Conservation (phyloP, 2,797 vertebrate species). For the Tokudaia muenninki region DNA sequence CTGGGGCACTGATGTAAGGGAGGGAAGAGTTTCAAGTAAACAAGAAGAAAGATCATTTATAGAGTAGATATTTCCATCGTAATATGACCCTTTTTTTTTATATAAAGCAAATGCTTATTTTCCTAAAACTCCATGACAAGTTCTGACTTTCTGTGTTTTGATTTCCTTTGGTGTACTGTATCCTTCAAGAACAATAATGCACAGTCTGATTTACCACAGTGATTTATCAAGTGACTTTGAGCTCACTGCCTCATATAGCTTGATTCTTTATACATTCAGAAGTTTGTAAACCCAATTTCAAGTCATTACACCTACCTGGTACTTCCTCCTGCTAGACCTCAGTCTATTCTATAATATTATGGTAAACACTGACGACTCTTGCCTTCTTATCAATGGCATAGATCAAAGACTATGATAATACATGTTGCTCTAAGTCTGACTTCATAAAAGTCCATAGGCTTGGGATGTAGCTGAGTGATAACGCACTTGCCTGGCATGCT, state of each 20-base stretch:
- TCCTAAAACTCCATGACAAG: constrained; percentile 18
- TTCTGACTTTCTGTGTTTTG: constrained; percentile 1
- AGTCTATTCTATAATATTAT: neutral
- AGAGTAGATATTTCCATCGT: neutral
- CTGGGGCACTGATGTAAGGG: neutral
- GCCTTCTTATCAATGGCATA: neutral
- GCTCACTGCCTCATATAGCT: constrained; percentile 20
- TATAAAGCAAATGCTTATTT: neutral
- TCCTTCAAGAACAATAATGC: constrained; percentile 1
- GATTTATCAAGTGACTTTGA: constrained; percentile 15
- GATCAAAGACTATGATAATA: neutral
- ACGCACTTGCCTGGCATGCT: neutral
- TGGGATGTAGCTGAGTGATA: neutral
- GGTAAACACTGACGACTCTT: neutral
- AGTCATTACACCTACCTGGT: neutral
- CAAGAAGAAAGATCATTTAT: neutral
- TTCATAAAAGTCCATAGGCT: neutral
- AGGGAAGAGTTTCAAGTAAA: constrained; percentile 46
- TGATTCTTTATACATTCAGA: constrained; percentile 22
- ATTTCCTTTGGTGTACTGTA: neutral
- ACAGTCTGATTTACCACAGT: constrained; percentile 12
- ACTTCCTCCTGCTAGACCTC: neutral
- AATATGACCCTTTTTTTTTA: neutral
- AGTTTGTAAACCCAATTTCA: constrained; percentile 5
- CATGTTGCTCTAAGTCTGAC: neutral